Conservation (phyloP, 2,113 vertebrate species). For the Spea bombifrons region DNA sequence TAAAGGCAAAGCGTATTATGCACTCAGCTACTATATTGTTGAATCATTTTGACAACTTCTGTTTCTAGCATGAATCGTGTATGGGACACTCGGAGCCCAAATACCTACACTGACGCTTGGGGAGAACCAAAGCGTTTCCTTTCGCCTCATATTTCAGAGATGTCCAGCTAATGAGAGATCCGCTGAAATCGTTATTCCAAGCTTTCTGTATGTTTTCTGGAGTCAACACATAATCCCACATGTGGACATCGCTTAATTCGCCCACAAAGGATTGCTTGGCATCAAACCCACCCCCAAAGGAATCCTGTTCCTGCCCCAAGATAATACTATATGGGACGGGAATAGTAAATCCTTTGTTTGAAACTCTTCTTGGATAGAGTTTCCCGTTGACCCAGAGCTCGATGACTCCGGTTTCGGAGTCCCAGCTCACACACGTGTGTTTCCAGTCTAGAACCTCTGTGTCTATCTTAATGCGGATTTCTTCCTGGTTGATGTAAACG, state of each 20-base stretch:
- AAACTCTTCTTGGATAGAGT: slow-evolving; percentile 18
- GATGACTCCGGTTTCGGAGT: slow-evolving; percentile 7
- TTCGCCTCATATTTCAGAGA: neutral
- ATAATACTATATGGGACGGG: fast-evolving
- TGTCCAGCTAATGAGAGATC: slow-evolving; percentile 34
- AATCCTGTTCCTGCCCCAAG: slow-evolving; percentile 42
- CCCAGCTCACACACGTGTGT: slow-evolving; percentile 46
- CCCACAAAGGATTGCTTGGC: slow-evolving; percentile 13
- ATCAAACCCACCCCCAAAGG: neutral
- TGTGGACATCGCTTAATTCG: slow-evolving; percentile 40
- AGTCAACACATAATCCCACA: slow-evolving; percentile 37
- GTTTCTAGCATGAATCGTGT: too few relatives aligned
- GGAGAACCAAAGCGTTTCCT: neutral
- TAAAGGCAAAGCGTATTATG: too few relatives aligned
- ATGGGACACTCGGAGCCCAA: too few relatives aligned
- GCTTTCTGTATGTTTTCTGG: fast-evolving
- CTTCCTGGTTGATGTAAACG: fast-evolving
- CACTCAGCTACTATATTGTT: too few relatives aligned
- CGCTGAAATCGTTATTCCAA: fast-evolving
- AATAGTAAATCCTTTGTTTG: slow-evolving; percentile 26
- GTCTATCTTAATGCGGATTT: fast-evolving
- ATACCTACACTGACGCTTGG: too few relatives aligned
- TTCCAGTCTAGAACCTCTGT: fast-evolving
- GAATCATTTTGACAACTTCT: too few relatives aligned
- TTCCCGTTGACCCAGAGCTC: slow-evolving; percentile 41